Evolutionary conservation across 2,113 vertebrate species (phyloP), one percentile per base, ranked within the genome.

Genomic region (Protomyctophum bolini): DNA sequence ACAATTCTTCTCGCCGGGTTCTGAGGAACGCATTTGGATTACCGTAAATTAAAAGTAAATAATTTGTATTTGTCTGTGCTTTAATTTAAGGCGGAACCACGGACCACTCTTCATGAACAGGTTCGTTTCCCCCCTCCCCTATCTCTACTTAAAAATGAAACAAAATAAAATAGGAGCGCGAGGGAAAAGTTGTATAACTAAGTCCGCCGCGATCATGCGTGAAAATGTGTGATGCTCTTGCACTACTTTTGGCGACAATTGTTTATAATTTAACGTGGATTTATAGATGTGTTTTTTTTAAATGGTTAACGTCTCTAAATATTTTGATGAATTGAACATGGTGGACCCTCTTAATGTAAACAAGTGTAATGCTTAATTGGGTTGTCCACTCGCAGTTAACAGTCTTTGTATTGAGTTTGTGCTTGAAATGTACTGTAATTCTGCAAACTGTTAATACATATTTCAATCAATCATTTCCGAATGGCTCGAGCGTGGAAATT

Each of bases 161-260:
- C n/a, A 51, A 0, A 71, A 10, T 7, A 11, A 45, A 72, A 58
- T 33, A 0, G 7, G 59, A 63, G 33, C n/a, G 1, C 11, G 60
- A 78, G 84, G 81, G 63, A 85, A 68, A 80, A 63, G 21, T 92
- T 93, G 89, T 88, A 67, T 93, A 92, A 91, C 81, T 0, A 14
- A 62, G 45, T 1, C 1, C 0, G 3, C 2, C 63, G 0, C 85
- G 90, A 91, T 91, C 92, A 91, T 90, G 91, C 88, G 87, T 81
- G 0, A 21, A 1, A 0, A 1, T 8, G 15, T 54, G 47, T 0
- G 49, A 3, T n/a, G n/a, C n/a, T n/a, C n/a, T 45, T 59, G 83
- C 84, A 82, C 72, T 74, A 87, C 64, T 80, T 87, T 2, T 75
- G 76, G 6, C 45, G 72, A 6, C 1, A 9, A 50, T 21, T 73